These are phyloP conservation scores for Keiferia lycopersicella DNA, from an alignment of 2,888 invertebrate genomes.

Conservation along the genomic window DNA sequence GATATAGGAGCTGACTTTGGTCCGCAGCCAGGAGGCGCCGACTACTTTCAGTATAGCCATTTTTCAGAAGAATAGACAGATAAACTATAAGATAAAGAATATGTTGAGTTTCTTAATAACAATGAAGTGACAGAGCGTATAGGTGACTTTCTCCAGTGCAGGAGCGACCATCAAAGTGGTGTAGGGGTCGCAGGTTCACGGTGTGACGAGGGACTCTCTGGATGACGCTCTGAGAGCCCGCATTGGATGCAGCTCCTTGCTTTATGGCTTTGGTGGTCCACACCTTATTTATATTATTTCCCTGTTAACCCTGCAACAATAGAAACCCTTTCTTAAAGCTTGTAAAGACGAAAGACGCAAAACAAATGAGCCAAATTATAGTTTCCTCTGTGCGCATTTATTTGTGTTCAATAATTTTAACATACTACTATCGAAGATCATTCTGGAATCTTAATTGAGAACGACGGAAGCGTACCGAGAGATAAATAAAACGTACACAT, in stretches of 20 bases:
- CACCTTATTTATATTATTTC: slow-evolving; percentile 53
- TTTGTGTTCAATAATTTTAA: not conserved
- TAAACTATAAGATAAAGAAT: slow-evolving; percentile 75
- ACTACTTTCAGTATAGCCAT: slow-evolving; percentile 88
- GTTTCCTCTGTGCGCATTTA: not conserved
- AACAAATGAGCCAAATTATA: too few relatives aligned
- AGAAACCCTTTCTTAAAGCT: slow-evolving; percentile 26
- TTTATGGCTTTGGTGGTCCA: slow-evolving; percentile 50
- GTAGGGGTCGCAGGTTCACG: slow-evolving; percentile 55
- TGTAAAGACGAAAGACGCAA: not conserved
- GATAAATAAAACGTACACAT: slow-evolving; percentile 19
- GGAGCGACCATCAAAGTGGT: slow-evolving; percentile 73
- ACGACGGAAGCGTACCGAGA: slow-evolving; percentile 19
- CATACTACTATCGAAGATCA: not conserved
- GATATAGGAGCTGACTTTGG: slow-evolving; percentile 87
- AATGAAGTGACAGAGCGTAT: slow-evolving; percentile 80
- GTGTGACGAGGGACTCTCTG: slow-evolving; percentile 51
- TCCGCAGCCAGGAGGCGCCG: slow-evolving; percentile 89
- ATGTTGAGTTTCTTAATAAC: slow-evolving; percentile 79
- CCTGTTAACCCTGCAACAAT: slow-evolving; percentile 73
- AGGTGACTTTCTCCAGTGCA: slow-evolving; percentile 69
- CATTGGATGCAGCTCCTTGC: slow-evolving; percentile 59
- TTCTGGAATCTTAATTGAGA: slow-evolving; percentile 12
- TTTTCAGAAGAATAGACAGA: slow-evolving; percentile 41
- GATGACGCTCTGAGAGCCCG: slow-evolving; percentile 51